Conservation (phyloP, 2,888 invertebrate genomes). For the Rhagonycha lutea region DNA sequence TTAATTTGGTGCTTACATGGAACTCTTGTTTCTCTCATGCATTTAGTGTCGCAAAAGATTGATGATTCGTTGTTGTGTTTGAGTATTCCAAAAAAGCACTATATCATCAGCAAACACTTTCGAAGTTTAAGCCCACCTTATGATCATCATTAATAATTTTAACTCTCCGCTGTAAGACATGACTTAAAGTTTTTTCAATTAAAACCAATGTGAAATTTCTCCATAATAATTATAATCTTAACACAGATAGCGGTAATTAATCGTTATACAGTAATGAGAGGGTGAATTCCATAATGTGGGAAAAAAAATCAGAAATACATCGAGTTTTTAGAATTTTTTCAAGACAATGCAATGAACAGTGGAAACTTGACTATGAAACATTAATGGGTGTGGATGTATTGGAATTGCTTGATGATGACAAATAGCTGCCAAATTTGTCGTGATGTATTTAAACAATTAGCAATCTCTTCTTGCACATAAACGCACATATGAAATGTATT, state of each 20-base stretch:
- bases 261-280: neutral
- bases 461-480: neutral
- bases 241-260: neutral
- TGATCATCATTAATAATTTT: neutral
- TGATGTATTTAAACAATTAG: neutral
- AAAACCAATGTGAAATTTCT: neutral
- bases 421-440: neutral
- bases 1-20: no score
- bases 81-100: no score
- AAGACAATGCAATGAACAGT: neutral
- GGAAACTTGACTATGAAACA: neutral
- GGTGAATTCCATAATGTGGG: neutral
- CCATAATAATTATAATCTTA: neutral
- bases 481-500: neutral
- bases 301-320: neutral
- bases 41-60: no score
- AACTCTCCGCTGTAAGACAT: neutral
- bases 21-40: no score
- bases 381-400: neutral
- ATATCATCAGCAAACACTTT: neutral
- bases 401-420: neutral
- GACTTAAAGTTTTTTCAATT: neutral
- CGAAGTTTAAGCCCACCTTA: neutral
- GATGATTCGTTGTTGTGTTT: no score
- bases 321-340: neutral